Conservation (phyloP, 2,888 invertebrate species). For the Prosapia bicincta region DNA sequence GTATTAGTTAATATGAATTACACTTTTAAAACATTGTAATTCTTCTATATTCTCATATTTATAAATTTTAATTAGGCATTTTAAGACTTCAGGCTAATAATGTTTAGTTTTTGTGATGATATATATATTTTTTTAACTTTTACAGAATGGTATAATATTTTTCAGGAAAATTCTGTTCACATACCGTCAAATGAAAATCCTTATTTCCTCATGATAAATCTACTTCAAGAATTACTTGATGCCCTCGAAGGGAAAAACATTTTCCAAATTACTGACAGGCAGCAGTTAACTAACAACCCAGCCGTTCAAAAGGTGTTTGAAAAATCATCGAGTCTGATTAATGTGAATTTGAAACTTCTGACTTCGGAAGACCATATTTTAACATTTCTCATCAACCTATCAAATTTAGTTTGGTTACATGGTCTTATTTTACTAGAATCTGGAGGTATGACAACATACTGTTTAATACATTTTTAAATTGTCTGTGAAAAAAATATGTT, state of each 20-base stretch:
- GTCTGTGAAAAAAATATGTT: too few relatives aligned
- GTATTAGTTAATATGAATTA: too few relatives aligned
- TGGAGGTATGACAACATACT: too few relatives aligned
- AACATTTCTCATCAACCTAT: constrained; percentile 42
- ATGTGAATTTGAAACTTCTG: constrained; percentile 14
- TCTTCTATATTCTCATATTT: too few relatives aligned
- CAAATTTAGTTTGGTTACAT: constrained; percentile 47
- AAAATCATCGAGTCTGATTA: neutral
- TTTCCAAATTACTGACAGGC: neutral
- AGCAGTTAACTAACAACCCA: neutral
- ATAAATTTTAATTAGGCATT: too few relatives aligned
- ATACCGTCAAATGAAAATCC: neutral
- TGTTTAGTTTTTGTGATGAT: too few relatives aligned
- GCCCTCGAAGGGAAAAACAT: constrained; percentile 2
- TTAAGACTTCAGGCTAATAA: too few relatives aligned
- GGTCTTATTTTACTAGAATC: constrained; percentile 43
- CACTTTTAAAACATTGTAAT: too few relatives aligned
- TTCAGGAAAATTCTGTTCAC: too few relatives aligned
- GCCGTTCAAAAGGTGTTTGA: constrained; percentile 6
- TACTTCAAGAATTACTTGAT: neutral
- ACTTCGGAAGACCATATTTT: constrained; percentile 12
- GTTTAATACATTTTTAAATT: too few relatives aligned
- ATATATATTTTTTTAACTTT: too few relatives aligned
- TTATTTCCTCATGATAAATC: neutral
- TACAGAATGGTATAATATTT: too few relatives aligned